These are phyloP conservation scores for Hemichromis elongatus DNA, from an alignment of 2,113 vertebrate species.

Conservation along the genomic window DNA sequence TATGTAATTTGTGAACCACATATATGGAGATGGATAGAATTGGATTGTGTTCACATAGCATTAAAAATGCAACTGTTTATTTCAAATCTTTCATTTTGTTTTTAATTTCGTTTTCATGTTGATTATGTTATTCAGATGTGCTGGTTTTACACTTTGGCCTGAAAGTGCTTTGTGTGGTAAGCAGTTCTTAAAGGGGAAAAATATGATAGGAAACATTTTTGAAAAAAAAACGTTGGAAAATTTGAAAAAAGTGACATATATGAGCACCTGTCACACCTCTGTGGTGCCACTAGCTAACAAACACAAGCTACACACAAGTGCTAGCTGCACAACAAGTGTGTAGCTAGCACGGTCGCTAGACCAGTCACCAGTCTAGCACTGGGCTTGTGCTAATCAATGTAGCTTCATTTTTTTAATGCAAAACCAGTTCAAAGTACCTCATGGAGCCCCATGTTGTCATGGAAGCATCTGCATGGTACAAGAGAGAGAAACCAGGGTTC, in stretches of 20 bases:
- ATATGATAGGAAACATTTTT: background rate
- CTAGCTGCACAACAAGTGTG: background rate
- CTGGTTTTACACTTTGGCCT: background rate
- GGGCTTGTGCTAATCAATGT: background rate
- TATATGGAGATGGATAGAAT: background rate
- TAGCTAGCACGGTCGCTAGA: background rate
- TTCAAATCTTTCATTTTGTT: background rate
- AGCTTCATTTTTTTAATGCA: background rate
- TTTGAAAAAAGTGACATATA: background rate
- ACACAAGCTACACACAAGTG: no score
- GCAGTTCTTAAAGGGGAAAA: background rate
- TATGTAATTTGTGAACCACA: background rate
- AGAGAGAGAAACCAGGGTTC: background rate
- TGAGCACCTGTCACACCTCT: background rate
- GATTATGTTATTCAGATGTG: background rate
- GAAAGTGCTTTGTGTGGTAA: background rate
- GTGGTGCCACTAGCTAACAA: background rate
- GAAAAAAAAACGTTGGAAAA: background rate
- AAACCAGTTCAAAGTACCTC: background rate
- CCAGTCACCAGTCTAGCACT: background rate
- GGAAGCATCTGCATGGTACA: background rate
- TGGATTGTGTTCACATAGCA: background rate
- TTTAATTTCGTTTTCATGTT: background rate
- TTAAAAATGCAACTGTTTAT: background rate
- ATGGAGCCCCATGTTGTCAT: background rate